Evolutionary conservation across 2,888 invertebrate genomes (phyloP).

Genomic region (Dynastes maya): DNA sequence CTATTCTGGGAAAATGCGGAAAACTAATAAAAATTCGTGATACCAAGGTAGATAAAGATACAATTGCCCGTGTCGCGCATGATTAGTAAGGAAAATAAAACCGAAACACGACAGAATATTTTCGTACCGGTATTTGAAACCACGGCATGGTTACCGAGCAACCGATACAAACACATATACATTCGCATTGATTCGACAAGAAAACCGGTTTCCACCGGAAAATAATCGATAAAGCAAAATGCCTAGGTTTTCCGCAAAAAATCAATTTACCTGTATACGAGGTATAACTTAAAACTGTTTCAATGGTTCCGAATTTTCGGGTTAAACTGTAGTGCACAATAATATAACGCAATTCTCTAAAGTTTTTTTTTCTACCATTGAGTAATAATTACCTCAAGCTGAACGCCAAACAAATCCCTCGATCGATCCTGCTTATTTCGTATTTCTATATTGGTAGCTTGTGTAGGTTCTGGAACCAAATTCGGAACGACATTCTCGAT

Average conservation of each 20-base stretch:
- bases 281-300: constrained; percentile 10
- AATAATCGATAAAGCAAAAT: constrained; percentile 60
- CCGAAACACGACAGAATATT: constrained; percentile 63
- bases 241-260: constrained; percentile 56
- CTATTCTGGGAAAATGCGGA: constrained; percentile 46
- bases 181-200: constrained; percentile 67
- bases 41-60: constrained; percentile 27
- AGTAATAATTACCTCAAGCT: constrained; percentile 73
- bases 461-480: constrained; percentile 62
- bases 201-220: constrained; percentile 62
- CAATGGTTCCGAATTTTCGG: neutral
- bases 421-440: constrained; percentile 71
- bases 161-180: constrained; percentile 66
- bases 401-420: constrained; percentile 76
- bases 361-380: no score
- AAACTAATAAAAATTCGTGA: constrained; percentile 45
- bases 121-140: constrained; percentile 63
- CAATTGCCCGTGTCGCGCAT: constrained; percentile 41
- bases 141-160: constrained; percentile 66
- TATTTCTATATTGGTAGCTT: constrained; percentile 61
- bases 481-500: constrained; percentile 69
- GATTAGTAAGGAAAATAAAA: constrained; percentile 58
- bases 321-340: no score
- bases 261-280: constrained; percentile 55
- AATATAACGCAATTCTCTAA: no score